Evolutionary conservation across 1,140 invertebrate species (phyloP), one percentile per base, ranked within the genome.

Genomic region (Caenorhabditis remanei): DNA sequence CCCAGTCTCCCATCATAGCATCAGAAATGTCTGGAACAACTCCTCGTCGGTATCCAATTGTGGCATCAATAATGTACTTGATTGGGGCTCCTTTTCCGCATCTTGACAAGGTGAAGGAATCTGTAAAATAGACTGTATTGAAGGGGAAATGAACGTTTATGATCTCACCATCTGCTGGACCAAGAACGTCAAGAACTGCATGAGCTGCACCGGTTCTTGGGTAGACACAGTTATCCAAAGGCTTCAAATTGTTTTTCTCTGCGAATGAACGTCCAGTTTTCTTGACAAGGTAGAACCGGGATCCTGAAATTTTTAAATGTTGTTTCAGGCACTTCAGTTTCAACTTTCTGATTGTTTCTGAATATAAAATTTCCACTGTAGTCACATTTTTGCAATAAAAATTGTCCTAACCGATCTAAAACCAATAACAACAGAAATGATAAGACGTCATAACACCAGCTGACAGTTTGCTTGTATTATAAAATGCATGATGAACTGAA

Each of bases 1-100:
- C 90, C 91, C 91, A 92, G 63, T 92, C 90, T 16, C 91, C 91
- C 40, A 90, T 67, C 88, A 92, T 88, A 2, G 90, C 89, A 63
- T 87, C 65, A 46, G 90, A 89, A 19, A 92, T 83, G 9, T 88
- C 90, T 24, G 88, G 85, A 61, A 92, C 91, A n/a, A 86, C 83
- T 53, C 91, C 91, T 4, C 85, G 86, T 14, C 87, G 89, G 58
- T 92, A 92, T 16, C 91, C 91, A 32, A 92, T 87, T 13, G 91
- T 92, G 6, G 87, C 88, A 82, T 92, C 91, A 48, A 92, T 86
- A 40, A 92, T 84, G 87, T 92, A 92, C 55, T 92, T 91, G 24
- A 92, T 86, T 55, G 91, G 91, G 32, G 83, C 43, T 48, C 88
- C 89, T 43, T 67, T 63, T 24, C 87, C 88, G 19, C 56, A 85